Evolutionary conservation across 2,113 vertebrate species (phyloP).

Genomic region (Alectura lathami): DNA sequence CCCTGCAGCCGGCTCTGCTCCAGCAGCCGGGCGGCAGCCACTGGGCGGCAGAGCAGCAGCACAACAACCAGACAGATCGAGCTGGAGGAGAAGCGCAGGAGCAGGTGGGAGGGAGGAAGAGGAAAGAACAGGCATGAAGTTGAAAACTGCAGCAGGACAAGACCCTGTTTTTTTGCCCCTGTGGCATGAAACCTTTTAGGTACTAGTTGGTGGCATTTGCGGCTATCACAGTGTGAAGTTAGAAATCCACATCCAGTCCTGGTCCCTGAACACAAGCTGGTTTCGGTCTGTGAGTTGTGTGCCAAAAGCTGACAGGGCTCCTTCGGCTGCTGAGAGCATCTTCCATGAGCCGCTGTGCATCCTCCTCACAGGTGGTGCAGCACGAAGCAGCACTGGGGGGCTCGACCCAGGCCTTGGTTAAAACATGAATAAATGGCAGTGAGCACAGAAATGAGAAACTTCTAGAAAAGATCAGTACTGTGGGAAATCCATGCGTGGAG

Average conservation of each 20-base stretch:
- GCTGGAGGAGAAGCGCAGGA: background rate
- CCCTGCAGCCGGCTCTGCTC: background rate
- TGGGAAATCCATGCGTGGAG: background rate
- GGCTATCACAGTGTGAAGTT: background rate
- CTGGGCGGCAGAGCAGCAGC: background rate
- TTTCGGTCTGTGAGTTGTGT: background rate
- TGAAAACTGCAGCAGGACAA: background rate
- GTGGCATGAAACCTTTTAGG: background rate
- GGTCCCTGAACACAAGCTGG: background rate
- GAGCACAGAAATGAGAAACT: background rate
- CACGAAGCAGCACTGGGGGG: background rate
- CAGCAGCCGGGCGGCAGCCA: background rate
- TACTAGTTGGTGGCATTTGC: background rate
- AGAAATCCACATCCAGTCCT: background rate
- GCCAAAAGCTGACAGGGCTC: background rate
- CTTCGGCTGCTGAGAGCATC: background rate
- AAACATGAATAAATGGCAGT: background rate
- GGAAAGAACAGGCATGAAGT: background rate
- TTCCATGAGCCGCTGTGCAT: background rate
- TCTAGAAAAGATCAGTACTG: background rate
- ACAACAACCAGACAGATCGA: background rate
- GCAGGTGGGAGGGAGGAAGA: background rate
- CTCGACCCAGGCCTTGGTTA: background rate
- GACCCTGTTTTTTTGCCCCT: background rate
- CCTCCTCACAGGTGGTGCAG: background rate